Conservation (phyloP, 1,140 invertebrate species). For the Zaprionus africanus region DNA sequence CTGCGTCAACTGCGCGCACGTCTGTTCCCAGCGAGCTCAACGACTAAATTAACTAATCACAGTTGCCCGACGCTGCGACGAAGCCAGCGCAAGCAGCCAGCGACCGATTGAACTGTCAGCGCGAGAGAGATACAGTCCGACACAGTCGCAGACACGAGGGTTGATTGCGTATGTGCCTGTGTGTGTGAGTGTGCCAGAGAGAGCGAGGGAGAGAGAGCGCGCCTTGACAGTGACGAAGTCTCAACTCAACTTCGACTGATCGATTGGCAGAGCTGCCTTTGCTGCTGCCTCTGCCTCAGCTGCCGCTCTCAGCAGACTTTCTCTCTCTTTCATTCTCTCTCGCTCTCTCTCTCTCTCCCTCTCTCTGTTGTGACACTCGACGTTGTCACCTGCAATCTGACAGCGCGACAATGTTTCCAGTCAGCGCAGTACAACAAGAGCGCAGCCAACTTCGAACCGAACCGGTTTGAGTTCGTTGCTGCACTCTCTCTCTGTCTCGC, state of each 20-base stretch:
- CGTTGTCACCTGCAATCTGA: conserved; percentile 77
- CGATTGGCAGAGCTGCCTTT: conserved; percentile 45
- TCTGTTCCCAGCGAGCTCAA: conserved; percentile 83
- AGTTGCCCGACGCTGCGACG: conserved; percentile 73
- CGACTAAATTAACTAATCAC: conserved; percentile 84
- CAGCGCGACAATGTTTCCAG: conserved; percentile 61
- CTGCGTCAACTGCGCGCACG: conserved; percentile 67
- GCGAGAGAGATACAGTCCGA: conserved; percentile 42
- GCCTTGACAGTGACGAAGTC: conserved; percentile 73
- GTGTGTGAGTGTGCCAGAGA: conserved; percentile 12
- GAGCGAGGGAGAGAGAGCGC: conserved; percentile 20
- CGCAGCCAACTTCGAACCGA: conserved; percentile 17
- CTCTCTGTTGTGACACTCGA: conserved; percentile 65
- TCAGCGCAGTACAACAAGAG: conserved; percentile 35
- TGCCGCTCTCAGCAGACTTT: conserved; percentile 16
- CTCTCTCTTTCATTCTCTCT: neutral
- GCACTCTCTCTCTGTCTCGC: neutral
- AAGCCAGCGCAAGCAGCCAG: conserved; percentile 58
- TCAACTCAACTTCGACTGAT: conserved; percentile 47
- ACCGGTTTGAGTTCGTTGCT: conserved; percentile 29
- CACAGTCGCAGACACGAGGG: conserved; percentile 3
- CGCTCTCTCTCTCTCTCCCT: conserved; percentile 5
- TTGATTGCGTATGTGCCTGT: conserved; percentile 2
- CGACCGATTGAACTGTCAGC: conserved; percentile 79
- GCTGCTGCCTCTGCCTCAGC: neutral